Evolutionary conservation across 2,888 invertebrate genomes (phyloP).

Genomic region (Phymatocera aterrima): DNA sequence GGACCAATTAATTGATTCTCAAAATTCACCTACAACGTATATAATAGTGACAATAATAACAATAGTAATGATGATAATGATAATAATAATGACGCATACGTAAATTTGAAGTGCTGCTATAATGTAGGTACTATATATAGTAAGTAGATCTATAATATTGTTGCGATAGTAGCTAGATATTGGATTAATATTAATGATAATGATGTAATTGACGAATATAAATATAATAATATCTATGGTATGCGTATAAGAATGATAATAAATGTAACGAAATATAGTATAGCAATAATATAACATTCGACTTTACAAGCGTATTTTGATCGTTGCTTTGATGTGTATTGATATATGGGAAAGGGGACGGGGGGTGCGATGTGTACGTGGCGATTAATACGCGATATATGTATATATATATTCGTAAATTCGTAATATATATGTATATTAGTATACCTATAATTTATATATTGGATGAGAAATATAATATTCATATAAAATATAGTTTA

Average conservation of each 20-base stretch:
- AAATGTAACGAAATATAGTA: conserved; percentile 73
- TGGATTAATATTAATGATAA: too few species aligned
- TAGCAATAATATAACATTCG: conserved; percentile 63
- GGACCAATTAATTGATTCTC: background rate
- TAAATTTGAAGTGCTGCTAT: too few species aligned
- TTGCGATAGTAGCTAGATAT: too few species aligned
- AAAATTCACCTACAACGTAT: background rate
- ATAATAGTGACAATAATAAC: background rate
- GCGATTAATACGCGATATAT: background rate
- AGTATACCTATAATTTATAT: background rate
- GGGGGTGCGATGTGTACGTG: conserved; percentile 60
- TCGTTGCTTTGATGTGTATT: conserved; percentile 72
- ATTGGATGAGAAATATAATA: conserved; percentile 5
- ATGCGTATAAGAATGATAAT: too few species aligned
- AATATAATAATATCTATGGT: conserved; percentile 51
- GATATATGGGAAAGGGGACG: conserved; percentile 38
- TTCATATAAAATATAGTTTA: conserved; percentile 14
- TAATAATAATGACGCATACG: background rate
- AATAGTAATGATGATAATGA: background rate
- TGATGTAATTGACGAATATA: too few species aligned
- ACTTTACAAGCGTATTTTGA: conserved; percentile 75
- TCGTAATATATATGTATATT: background rate
- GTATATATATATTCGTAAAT: background rate
- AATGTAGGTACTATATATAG: too few species aligned
- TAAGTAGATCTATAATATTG: too few species aligned